Base-by-base conservation (phyloP, 1,140 invertebrate species). In the Drosophila erecta region DNA sequence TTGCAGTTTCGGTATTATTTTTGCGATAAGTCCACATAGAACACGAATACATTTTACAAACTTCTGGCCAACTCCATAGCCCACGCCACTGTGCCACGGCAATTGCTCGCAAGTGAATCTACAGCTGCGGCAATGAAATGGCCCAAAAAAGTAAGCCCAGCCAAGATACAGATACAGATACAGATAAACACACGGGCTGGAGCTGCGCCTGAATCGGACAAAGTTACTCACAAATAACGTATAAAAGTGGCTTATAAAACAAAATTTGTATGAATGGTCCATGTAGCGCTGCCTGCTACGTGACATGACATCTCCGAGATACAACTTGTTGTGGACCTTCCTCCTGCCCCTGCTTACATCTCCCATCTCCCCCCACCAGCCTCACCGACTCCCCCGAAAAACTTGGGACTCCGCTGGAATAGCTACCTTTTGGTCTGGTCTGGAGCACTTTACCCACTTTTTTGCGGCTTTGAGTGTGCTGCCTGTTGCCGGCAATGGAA, bases 241-340 rank as follows among this genome's bases (percentile, higher is more conserved):
- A 86, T 64, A 76, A 86, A 86, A 87, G 85, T 89, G 72, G 85
- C 84, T 90, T 89, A 89, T 89, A 89, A 87, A 89, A 89, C 84
- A 89, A 89, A 89, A 89, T 87, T 84, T 87, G 79, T 80, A 89
- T 89, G 84, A 89, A 89, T 89, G 84, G 85, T 89, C 84, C 84
- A 89, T 89, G 84, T 80, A 80, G 85, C 76, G 55, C 49, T 65
- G 46, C 66, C 30, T 69, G 74, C 76, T 89, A 89, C 84, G 84
- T 89, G 84, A 89, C 84, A 90, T 84, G 84, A 89, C 72, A 81
- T 73, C 84, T 79, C 84, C 67, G 66, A 85, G 81, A 89, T 71
- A 84, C 74, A 84, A 80, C 67, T 87, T 87, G 84, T 79, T 89
- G 84, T 84, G 47, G 66, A 60, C 35, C 35, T 58, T 8, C 14